These are phyloP conservation scores for Nomada ferruginata DNA, from an alignment of 2,888 invertebrate species.

Conservation along the genomic window DNA sequence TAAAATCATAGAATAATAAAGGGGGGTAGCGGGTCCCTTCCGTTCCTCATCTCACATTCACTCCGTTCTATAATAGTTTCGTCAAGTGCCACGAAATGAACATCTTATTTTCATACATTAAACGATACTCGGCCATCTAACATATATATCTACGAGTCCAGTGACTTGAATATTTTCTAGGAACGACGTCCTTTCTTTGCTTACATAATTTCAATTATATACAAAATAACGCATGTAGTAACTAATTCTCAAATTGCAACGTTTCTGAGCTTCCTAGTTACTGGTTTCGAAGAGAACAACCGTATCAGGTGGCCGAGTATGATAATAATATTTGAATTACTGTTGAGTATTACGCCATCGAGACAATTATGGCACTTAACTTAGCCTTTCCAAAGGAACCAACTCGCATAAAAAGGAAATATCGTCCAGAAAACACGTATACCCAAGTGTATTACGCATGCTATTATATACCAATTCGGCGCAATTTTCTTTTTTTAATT, in stretches of 20 bases:
- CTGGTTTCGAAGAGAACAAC: slow-evolving; percentile 9
- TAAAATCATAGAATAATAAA: slow-evolving; percentile 72
- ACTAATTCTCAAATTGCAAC: background rate
- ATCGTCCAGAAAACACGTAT: background rate
- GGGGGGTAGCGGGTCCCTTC: slow-evolving; percentile 43
- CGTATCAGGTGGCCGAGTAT: background rate
- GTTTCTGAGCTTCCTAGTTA: background rate
- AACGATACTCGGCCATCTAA: slow-evolving; percentile 19
- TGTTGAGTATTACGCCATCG: slow-evolving; percentile 33
- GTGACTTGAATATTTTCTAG: slow-evolving; percentile 10
- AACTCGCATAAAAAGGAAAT: slow-evolving; percentile 8
- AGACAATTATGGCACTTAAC: slow-evolving; percentile 25
- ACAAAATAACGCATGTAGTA: background rate
- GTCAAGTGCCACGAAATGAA: slow-evolving; percentile 32
- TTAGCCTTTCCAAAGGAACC: slow-evolving; percentile 27
- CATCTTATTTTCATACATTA: slow-evolving; percentile 16
- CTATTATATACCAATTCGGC: background rate
- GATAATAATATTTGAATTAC: slow-evolving; percentile 18
- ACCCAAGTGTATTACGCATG: background rate
- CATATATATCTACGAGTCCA: slow-evolving; percentile 11
- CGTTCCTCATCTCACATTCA: slow-evolving; percentile 25
- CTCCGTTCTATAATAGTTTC: background rate
- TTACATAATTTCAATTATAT: background rate
- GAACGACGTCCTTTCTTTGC: background rate
- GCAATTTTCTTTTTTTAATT: background rate